Evolutionary conservation across 2,888 invertebrate species (phyloP).

Genomic region (Epicampocera succincta): DNA sequence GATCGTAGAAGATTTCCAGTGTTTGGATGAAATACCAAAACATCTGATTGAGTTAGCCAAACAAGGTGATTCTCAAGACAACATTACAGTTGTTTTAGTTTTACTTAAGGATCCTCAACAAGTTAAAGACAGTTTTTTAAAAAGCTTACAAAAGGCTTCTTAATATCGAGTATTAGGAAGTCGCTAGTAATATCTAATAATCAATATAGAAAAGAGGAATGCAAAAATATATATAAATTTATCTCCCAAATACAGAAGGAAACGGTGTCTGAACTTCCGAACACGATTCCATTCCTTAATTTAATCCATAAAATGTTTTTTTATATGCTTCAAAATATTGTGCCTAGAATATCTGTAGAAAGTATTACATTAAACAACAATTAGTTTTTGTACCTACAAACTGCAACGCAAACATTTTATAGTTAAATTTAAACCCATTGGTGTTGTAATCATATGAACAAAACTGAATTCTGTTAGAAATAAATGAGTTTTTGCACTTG

Average conservation of each 20-base stretch:
- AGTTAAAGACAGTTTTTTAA: slow-evolving; percentile 70
- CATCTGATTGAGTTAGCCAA: slow-evolving; percentile 76
- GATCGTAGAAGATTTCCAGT: slow-evolving; percentile 71
- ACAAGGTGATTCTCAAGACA: slow-evolving; percentile 77
- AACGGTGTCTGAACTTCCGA: neutral
- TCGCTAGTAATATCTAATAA: neutral
- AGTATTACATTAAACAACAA: slow-evolving; percentile 10
- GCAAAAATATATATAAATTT: neutral
- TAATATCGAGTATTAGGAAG: slow-evolving; percentile 23
- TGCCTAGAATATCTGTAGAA: slow-evolving; percentile 51
- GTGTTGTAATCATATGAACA: neutral
- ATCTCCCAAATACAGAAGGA: neutral
- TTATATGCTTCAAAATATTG: slow-evolving; percentile 52
- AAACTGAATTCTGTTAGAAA: neutral
- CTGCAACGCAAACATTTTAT: neutral
- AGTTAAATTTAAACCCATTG: neutral
- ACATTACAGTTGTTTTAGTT: slow-evolving; percentile 76
- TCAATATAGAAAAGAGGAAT: neutral
- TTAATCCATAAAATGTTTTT: neutral
- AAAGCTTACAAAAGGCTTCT: slow-evolving; percentile 31
- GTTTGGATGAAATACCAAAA: slow-evolving; percentile 77
- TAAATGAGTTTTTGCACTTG: neutral
- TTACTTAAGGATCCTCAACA: slow-evolving; percentile 74
- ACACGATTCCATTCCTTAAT: neutral
- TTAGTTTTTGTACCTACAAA: slow-evolving; percentile 5